Conservation (phyloP, 2,113 vertebrate genomes). For the Archocentrus centrarchus region DNA sequence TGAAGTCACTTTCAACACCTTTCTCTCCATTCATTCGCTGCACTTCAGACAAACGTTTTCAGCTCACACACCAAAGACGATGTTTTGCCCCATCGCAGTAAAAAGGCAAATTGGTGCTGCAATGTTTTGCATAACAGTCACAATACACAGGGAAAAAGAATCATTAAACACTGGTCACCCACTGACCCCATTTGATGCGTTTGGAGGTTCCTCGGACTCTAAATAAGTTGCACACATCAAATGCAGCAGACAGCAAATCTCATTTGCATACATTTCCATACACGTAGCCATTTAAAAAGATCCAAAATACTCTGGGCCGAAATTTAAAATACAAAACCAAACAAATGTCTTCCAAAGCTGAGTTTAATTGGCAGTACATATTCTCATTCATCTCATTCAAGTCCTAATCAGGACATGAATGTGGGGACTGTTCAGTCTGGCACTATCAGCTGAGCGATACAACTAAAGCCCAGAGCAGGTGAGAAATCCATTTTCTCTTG, state of each 20-base stretch:
- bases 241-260: constrained; percentile 19
- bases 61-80: accelerated
- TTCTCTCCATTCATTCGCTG: neutral
- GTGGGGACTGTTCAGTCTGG: neutral
- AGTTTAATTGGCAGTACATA: constrained; percentile 22
- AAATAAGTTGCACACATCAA: constrained; percentile 16
- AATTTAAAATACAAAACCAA: constrained; percentile 15
- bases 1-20: neutral
- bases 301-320: neutral
- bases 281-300: constrained; percentile 5
- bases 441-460: neutral
- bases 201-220: neutral
- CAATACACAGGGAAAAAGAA: neutral
- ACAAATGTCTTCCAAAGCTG: constrained; percentile 23
- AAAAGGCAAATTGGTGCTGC: neutral
- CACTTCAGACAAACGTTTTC: neutral
- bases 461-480: neutral
- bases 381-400: neutral
- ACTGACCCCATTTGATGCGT: neutral
- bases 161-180: neutral
- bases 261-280: constrained; percentile 25
- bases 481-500: neutral
- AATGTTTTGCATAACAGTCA: neutral
- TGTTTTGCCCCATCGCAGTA: neutral
- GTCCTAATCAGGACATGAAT: no score